Base-by-base conservation (phyloP, 1,140 invertebrate genomes). In the Polyergus mexicanus region DNA sequence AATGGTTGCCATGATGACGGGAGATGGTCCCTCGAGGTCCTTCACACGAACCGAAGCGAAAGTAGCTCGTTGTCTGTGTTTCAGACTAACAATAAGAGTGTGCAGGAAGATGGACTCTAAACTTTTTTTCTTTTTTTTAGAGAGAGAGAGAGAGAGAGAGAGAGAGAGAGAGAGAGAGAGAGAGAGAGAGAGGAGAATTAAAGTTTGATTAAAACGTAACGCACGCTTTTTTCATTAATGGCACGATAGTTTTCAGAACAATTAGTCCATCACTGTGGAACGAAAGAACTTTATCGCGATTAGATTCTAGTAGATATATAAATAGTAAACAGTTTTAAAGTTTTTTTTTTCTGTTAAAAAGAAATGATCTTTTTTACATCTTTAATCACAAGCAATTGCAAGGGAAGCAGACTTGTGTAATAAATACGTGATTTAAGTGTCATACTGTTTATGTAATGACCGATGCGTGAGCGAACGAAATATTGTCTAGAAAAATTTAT, bases 1-100 rank as follows among this genome's bases (percentile, higher is more conserved):
- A 76, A 76, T 76, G 58, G 72, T 56, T 28, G 41, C 72, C 25
- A 76, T 76, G 38, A 76, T 76, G 74, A 76, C 19, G 74, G 58
- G 22, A 44, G 74, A 76, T 58, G 38, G 56, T 76, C 56, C 38
- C 56, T 76, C 58, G 74, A 58, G 47, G 47, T 19, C 13, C 16
- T 51, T 51, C 3, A 51, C 22, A n/a, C 38, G 56, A 72, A 76
- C 38, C 56, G 19, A 63, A 35, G 19, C 63, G 63, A 66, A 28
- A 47, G 19, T 25, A 22, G 28, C 6, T 56, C 6, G 51, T 74
- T 35, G 69, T 56, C 47, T 72, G 28, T 16, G 68, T 71, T 56
- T 72, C 16, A 51, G 16, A 72, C 69, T 19, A 69, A 8, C 32
- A 69, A 28, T 2, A 10, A 54, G 54, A 72, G 69, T 35, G 19